phyloP scores from a whole-genome alignment of 2,113 vertebrate genomes.

The Bostrychus sinensis region DNA sequence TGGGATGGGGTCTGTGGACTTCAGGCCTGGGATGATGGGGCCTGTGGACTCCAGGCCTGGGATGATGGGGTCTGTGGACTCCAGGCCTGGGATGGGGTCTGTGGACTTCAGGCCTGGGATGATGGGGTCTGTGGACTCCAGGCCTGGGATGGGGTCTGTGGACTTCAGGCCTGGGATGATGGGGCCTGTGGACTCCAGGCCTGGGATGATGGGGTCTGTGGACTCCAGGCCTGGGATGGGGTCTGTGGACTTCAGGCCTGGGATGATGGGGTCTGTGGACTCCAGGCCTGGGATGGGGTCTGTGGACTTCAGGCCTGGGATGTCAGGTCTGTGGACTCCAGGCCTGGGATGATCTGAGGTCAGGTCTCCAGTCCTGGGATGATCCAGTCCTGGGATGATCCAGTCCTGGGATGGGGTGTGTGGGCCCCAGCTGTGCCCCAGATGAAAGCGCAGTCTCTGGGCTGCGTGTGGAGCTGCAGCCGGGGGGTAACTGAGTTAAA shows the following conservation, averaged over 20 bases:
- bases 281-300: background rate
- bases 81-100: too few relatives aligned
- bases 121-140: background rate
- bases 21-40: too few relatives aligned
- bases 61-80: too few relatives aligned
- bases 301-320: slow-evolving; percentile 11
- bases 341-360: slow-evolving; percentile 40
- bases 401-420: slow-evolving; percentile 39
- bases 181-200: slow-evolving; percentile 34
- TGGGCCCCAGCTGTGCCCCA: slow-evolving; percentile 64
- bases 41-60: too few relatives aligned
- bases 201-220: too few relatives aligned
- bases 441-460: slow-evolving; percentile 59
- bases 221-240: too few relatives aligned
- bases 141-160: slow-evolving; percentile 1
- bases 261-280: background rate
- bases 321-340: slow-evolving; percentile 33
- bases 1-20: too few relatives aligned
- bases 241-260: too few relatives aligned
- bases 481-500: slow-evolving; percentile 69
- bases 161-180: too few relatives aligned
- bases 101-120: too few relatives aligned
- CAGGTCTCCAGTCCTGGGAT: slow-evolving; percentile 39
- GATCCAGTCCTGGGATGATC: slow-evolving; percentile 35
- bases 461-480: slow-evolving; percentile 43